Base-by-base conservation (phyloP, 1,140 invertebrate species). In the Conopomorpha cramerella region DNA sequence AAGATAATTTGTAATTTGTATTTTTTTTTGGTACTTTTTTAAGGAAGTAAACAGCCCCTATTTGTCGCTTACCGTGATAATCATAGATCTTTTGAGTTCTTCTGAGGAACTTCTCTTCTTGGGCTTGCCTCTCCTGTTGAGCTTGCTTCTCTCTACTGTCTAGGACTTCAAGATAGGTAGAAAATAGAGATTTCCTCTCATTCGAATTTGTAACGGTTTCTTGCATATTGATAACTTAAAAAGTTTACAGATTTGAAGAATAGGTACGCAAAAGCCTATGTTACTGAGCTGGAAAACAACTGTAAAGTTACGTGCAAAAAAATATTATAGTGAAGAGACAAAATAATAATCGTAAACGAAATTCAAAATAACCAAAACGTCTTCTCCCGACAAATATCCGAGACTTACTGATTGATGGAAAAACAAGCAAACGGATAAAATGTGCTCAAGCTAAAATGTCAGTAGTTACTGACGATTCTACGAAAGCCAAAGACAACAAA, bases 181-280 rank as follows among this genome's bases (percentile, higher is more conserved):
- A 62, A 60, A 72, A 64, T 37, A 76, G 46, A 27, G 71, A 71
- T 62, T 72, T 71, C 47, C 55, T 58, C 46, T 71, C 63, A 40
- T 57, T 68, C 45, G 57, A 48, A 51, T 61, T 73, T 48, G 59
- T 70, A 74, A 74, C 68, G 66, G 70, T 74, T 63, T 74, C 70
- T 61, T 71, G 63, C 70, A 74, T 74, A 55, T 46, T 67, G 43
- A 46, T 46, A 33, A 50, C 43, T 14, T 16, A 34, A 33, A 26
- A 29, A 26, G 12, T 28, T 34, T 34, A 13, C 32, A 13, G 25
- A 6, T 11, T 18, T 19, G n/a, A n/a, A n/a, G n/a, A n/a, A n/a
- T n/a, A n/a, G n/a, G n/a, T n/a, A n/a, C n/a, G n/a, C n/a, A n/a
- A n/a, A n/a, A n/a, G n/a, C n/a, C n/a, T n/a, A n/a, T n/a, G n/a